Evolutionary conservation across 2,113 vertebrate species (phyloP), one percentile per base, ranked within the genome.

Genomic region (Acrocephalus arundinaceus): DNA sequence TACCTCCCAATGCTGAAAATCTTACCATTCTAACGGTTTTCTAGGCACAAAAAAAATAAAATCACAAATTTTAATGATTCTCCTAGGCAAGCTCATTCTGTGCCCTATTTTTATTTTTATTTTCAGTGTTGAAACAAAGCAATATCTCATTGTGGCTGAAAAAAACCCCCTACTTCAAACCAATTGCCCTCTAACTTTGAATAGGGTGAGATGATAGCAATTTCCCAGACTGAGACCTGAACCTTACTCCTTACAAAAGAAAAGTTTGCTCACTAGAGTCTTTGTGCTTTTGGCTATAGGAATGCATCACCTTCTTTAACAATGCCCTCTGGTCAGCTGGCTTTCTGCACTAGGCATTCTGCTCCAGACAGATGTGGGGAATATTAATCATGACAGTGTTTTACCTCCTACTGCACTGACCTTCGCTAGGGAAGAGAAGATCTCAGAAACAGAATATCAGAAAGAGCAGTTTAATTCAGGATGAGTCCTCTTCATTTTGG

Each of bases 351-450:
- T 5, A 89, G 55, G 35, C 84, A 80, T 91, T 78, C 55, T 55
- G 58, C 61, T 96, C 52, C 57, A 87, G 81, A 67, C 74, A 91
- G 80, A 91, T 87, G 74, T 92, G 76, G 39, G 13, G n/a, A 89
- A 91, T 95, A 89, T 93, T 94, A 95, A 95, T 88, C 74, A 86
- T 45, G 72, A 55, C 71, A 48, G 5, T 72, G 57, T 75, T 95
- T 81, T 83, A 71, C 87, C 72, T 96, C 61, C 87, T 77, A 43
- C 52, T 83, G 55, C 51, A 61, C 71, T 88, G 86, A 95, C 84
- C 80, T 97, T 96, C 84, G 67, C 65, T 58, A 37, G 77, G 39
- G 54, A 95, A 86, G 31, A 2, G 17, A 92, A 90, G 87, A 81
- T 89, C 39, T 87, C 74, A 80, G 62, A 89, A 89, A 73, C 11